Evolutionary conservation across 2,113 vertebrate species (phyloP).

Genomic region (Brachirus orientalis): DNA sequence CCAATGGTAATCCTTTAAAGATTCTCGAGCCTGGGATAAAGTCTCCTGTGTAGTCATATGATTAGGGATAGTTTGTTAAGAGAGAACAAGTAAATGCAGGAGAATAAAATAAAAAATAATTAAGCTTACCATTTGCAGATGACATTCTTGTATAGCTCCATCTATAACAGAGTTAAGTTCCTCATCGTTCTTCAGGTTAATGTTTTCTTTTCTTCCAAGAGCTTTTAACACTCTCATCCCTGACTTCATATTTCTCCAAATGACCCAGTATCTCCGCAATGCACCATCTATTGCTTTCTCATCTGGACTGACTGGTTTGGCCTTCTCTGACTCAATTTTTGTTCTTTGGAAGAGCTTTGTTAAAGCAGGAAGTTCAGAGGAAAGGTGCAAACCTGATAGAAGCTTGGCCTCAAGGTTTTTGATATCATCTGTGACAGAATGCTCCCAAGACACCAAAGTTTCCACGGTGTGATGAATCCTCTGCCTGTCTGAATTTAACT

Average conservation of each 20-base stretch:
- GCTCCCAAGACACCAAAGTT: constrained; percentile 73
- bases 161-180: constrained; percentile 70
- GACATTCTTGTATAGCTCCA: constrained; percentile 74
- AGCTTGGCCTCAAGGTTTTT: constrained; percentile 69
- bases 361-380: constrained; percentile 70
- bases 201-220: constrained; percentile 54
- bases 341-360: constrained; percentile 75
- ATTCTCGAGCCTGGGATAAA: constrained; percentile 80
- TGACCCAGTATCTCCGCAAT: constrained; percentile 77
- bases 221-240: constrained; percentile 77
- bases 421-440: constrained; percentile 73
- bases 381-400: constrained; percentile 54
- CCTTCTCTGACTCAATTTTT: constrained; percentile 75
- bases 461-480: constrained; percentile 73
- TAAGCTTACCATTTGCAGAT: constrained; percentile 82
- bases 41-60: constrained; percentile 73
- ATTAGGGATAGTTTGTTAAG: constrained; percentile 13
- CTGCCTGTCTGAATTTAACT: constrained; percentile 79
- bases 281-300: constrained; percentile 75
- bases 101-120: neutral
- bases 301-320: constrained; percentile 75
- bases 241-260: constrained; percentile 81
- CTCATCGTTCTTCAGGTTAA: constrained; percentile 50
- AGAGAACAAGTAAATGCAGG: neutral
- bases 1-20: constrained; percentile 76